Conservation (phyloP, 1,140 invertebrate genomes). For the Drosophila gunungcola region DNA sequence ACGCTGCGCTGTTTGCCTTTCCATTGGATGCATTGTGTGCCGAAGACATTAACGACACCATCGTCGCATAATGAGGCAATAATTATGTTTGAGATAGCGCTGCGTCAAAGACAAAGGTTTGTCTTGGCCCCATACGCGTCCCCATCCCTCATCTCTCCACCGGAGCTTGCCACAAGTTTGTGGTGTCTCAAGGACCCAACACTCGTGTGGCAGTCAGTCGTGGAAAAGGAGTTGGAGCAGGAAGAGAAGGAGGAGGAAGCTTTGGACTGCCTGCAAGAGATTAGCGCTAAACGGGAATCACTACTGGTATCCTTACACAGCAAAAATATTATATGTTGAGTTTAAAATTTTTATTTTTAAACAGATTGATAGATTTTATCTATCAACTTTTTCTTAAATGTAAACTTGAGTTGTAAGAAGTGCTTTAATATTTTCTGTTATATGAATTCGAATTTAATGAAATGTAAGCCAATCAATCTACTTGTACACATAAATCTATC, state of each 20-base stretch:
- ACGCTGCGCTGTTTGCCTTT: conserved; percentile 44
- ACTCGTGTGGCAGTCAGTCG: conserved; percentile 43
- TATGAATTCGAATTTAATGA: no score
- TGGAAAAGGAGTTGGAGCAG: conserved; percentile 13
- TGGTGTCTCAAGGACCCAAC: conserved; percentile 56
- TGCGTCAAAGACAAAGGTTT: conserved; percentile 55
- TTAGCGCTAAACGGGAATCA: conserved; percentile 51
- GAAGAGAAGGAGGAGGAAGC: background rate
- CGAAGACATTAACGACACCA: conserved; percentile 66
- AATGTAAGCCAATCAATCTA: background rate
- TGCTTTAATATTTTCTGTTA: no score
- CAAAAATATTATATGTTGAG: background rate
- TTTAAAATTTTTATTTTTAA: no score
- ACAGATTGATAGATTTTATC: no score
- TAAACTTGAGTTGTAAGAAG: no score
- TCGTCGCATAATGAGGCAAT: conserved; percentile 74
- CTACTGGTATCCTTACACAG: conserved; percentile 5
- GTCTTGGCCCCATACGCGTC: conserved; percentile 6
- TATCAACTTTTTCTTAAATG: no score
- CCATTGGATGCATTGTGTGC: conserved; percentile 64
- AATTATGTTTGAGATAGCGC: conserved; percentile 71
- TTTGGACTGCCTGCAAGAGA: conserved; percentile 27
- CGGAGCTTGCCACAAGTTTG: conserved; percentile 28
- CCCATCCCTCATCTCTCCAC: background rate
- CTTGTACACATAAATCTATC: background rate